These are phyloP conservation scores for Callinectes sapidus DNA, from an alignment of 2,888 invertebrate genomes.

Conservation along the genomic window DNA sequence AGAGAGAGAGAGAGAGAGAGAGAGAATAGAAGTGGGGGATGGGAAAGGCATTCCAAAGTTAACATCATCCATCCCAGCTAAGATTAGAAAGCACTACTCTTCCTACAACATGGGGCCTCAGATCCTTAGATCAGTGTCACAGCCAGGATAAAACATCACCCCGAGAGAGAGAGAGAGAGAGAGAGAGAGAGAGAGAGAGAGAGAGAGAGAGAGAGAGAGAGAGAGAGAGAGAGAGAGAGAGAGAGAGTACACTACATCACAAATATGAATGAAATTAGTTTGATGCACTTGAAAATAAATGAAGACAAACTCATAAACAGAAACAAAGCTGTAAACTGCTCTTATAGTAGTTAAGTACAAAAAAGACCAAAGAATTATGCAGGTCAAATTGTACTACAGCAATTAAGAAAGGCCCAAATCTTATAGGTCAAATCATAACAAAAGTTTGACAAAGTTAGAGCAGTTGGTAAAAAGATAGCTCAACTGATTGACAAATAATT, in stretches of 20 bases:
- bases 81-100: neutral
- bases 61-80: neutral
- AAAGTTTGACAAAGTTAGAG: neutral
- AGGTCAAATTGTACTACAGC: neutral
- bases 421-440: neutral
- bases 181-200: constrained; percentile 23
- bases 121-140: neutral
- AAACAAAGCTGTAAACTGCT: constrained; percentile 29
- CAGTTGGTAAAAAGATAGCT: neutral
- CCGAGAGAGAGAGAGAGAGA: constrained; percentile 9
- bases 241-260: neutral
- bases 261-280: neutral
- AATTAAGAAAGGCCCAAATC: neutral
- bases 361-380: neutral
- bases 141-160: neutral
- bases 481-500: neutral
- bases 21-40: no score
- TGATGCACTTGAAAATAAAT: constrained; percentile 5
- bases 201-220: constrained; percentile 26
- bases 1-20: no score
- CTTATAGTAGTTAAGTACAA: constrained; percentile 11
- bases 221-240: constrained; percentile 16
- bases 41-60: neutral
- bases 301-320: neutral
- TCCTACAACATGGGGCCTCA: neutral